Conservation (phyloP, 2,888 invertebrate species). For the Drosophila algonquin region DNA sequence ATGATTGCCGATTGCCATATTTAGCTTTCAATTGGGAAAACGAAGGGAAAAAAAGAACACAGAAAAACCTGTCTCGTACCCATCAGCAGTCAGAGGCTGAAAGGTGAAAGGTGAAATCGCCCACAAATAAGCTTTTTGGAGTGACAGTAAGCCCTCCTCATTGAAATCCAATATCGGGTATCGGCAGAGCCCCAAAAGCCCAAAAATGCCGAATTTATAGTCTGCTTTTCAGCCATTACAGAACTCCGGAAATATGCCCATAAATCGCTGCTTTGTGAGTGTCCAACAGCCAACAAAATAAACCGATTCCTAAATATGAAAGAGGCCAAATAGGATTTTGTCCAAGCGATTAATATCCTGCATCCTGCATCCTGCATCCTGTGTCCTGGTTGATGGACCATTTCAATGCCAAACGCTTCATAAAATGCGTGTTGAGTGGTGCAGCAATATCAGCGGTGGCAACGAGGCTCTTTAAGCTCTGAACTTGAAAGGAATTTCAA, state of each 20-base stretch:
- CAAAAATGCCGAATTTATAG: conserved; percentile 34
- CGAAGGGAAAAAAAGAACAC: too few relatives aligned
- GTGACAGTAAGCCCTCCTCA: neutral
- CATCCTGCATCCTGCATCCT: neutral
- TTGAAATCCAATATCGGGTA: neutral
- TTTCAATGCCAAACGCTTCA: neutral
- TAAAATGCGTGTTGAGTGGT: neutral
- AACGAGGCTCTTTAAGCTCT: neutral
- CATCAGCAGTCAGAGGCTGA: neutral
- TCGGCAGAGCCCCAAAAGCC: conserved; percentile 13
- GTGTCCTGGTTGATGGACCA: neutral
- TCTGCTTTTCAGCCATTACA: conserved; percentile 8
- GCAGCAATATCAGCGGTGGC: neutral
- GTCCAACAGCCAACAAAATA: conserved; percentile 5
- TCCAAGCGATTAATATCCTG: conserved; percentile 2
- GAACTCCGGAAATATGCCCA: neutral
- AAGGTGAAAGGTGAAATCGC: neutral
- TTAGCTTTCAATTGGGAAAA: neutral
- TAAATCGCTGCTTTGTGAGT: conserved; percentile 28
- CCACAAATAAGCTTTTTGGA: conserved; percentile 5
- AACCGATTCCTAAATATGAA: neutral
- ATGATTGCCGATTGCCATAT: neutral
- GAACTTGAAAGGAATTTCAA: neutral
- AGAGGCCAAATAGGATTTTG: conserved; percentile 8
- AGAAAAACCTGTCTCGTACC: neutral